These are phyloP conservation scores for Lepus townsendii DNA, from an alignment of 2,797 vertebrate genomes.

Conservation along the genomic window DNA sequence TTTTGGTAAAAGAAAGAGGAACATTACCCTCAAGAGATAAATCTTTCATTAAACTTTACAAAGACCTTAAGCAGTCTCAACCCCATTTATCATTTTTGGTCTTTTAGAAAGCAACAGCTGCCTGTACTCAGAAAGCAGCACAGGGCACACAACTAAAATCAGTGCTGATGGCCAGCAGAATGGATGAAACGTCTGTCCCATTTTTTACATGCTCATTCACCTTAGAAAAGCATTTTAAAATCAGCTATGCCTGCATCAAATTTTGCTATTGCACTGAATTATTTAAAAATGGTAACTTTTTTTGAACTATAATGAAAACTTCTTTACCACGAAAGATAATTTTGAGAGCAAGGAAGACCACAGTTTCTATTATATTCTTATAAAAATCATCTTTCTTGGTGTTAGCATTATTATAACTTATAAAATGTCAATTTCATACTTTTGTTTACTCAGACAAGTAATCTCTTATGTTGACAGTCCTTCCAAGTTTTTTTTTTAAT, in stretches of 20 bases:
- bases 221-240: slow-evolving; percentile 64
- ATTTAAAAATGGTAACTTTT: background rate
- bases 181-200: slow-evolving; percentile 60
- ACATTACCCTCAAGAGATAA: slow-evolving; percentile 88
- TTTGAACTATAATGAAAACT: background rate
- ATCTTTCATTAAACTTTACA: slow-evolving; percentile 89
- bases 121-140: slow-evolving; percentile 78
- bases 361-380: background rate
- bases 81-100: slow-evolving; percentile 84
- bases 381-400: background rate
- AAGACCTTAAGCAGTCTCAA: slow-evolving; percentile 85
- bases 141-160: slow-evolving; percentile 72
- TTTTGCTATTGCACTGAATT: background rate
- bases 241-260: background rate
- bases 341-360: background rate
- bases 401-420: background rate
- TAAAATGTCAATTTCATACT: background rate
- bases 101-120: slow-evolving; percentile 79
- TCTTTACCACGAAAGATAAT: background rate
- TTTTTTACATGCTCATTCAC: slow-evolving; percentile 53
- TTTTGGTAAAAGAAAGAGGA: slow-evolving; percentile 85
- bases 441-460: background rate
- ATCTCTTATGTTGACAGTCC: background rate
- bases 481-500: background rate
- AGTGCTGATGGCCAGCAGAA: slow-evolving; percentile 63